A percentile compares a stretch with the other conserved stretches of the same genome.
Conservation (phyloP, 1,140 invertebrate species). For the Cyphomyrmex costatus region DNA sequence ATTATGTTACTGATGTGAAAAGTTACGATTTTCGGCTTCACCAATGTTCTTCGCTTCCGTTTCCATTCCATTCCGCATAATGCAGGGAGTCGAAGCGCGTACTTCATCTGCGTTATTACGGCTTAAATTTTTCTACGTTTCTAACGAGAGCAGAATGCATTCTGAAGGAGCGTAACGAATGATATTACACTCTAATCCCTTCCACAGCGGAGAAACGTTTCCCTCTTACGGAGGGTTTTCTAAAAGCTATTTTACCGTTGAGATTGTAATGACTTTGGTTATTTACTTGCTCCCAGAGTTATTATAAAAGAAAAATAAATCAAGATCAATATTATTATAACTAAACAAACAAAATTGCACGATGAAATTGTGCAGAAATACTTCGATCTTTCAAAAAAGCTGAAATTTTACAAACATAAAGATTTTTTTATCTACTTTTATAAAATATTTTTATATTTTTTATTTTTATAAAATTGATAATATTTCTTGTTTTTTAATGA, state of each 20-base stretch:
- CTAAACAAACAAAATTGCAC: background rate
- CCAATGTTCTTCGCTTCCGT: background rate
- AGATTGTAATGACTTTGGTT: background rate
- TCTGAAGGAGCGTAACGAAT: constrained; percentile 14
- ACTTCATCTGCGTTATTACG: constrained; percentile 43
- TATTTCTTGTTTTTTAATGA: background rate
- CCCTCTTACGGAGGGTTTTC: background rate
- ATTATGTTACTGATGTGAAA: constrained; percentile 12
- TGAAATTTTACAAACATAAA: constrained; percentile 7
- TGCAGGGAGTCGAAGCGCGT: background rate
- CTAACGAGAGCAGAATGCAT: constrained; percentile 27
- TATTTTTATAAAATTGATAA: background rate
- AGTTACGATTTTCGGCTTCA: constrained; percentile 29
- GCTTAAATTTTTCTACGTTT: constrained; percentile 36
- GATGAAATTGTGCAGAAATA: background rate
- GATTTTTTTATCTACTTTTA: no score
- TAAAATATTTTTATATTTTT: no score
- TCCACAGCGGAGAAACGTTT: background rate
- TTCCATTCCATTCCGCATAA: background rate
- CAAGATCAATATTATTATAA: background rate
- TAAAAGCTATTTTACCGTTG: background rate
- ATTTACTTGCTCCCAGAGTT: constrained; percentile 3
- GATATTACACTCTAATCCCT: constrained; percentile 31
- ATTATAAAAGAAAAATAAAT: background rate
- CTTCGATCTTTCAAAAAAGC: background rate